Evolutionary conservation across 2,888 invertebrate genomes (phyloP).

Genomic region (Nymphalis urticae): DNA sequence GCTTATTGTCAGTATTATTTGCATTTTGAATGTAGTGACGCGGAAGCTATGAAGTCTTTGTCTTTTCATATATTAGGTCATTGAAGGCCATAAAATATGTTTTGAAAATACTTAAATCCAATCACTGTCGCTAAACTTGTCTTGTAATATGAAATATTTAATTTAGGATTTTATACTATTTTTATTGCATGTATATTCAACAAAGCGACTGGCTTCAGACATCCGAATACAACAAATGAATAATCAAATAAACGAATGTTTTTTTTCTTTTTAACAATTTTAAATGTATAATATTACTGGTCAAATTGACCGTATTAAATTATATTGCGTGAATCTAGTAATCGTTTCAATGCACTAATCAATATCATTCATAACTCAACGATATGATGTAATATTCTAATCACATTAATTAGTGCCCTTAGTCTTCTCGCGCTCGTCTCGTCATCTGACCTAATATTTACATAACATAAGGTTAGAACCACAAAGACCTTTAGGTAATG

Average conservation of each 20-base stretch:
- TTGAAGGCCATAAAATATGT: slow-evolving; percentile 13
- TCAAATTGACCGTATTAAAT: no score
- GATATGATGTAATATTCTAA: slow-evolving; percentile 8
- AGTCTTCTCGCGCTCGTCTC: background rate
- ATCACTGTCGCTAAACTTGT: background rate
- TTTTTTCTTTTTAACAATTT: no score
- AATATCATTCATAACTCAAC: background rate
- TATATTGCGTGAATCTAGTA: background rate
- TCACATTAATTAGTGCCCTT: slow-evolving; percentile 4
- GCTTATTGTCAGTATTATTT: slow-evolving; percentile 46
- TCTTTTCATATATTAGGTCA: slow-evolving; percentile 35
- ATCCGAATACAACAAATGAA: no score
- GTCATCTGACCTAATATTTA: slow-evolving; percentile 3
- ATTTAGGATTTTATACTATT: no score
- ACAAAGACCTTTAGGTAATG: background rate
- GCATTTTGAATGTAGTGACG: slow-evolving; percentile 49
- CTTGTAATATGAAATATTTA: background rate
- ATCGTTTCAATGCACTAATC: slow-evolving; percentile 4
- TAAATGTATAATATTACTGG: no score
- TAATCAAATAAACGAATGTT: no score
- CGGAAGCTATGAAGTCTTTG: slow-evolving; percentile 43
- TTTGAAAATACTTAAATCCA: background rate
- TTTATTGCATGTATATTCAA: no score
- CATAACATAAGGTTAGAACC: background rate
- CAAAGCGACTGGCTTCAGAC: no score